phyloP scores from a whole-genome alignment of 2,113 vertebrate species.

The Nannospalax galili region DNA sequence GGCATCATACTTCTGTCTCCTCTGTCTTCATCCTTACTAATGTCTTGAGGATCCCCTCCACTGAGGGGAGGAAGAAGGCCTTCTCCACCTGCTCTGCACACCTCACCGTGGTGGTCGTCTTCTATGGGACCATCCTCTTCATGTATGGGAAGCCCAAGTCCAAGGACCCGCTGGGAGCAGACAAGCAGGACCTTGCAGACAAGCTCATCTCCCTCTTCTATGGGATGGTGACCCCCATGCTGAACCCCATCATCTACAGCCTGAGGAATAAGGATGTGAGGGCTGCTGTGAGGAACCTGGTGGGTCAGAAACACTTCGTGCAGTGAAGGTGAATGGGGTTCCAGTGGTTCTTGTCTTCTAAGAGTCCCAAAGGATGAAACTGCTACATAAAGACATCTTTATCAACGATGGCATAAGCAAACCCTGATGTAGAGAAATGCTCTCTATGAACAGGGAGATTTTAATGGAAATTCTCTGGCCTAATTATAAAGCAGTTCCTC shows the following conservation, averaged over 20 bases:
- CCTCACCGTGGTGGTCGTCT: not conserved
- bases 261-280: constrained; percentile 58
- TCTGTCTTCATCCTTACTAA: constrained; percentile 26
- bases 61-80: constrained; percentile 61
- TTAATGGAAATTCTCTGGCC: not conserved
- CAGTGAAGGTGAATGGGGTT: not conserved
- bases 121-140: constrained; percentile 72
- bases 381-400: not conserved
- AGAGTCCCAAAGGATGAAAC: not conserved
- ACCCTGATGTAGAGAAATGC: not conserved
- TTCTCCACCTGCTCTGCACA: constrained; percentile 76
- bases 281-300: not conserved
- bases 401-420: not conserved
- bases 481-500: not conserved
- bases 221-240: constrained; percentile 63
- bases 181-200: constrained; percentile 52
- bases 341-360: not conserved
- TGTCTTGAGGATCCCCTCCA: constrained; percentile 66
- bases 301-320: not conserved
- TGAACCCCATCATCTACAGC: constrained; percentile 71
- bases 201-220: constrained; percentile 68
- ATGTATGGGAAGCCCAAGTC: constrained; percentile 75
- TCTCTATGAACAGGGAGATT: not conserved
- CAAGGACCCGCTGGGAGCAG: not conserved
- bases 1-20: constrained; percentile 56